Evolutionary conservation across 2,113 vertebrate genomes (phyloP).

Genomic region (Sterna hirundo): DNA sequence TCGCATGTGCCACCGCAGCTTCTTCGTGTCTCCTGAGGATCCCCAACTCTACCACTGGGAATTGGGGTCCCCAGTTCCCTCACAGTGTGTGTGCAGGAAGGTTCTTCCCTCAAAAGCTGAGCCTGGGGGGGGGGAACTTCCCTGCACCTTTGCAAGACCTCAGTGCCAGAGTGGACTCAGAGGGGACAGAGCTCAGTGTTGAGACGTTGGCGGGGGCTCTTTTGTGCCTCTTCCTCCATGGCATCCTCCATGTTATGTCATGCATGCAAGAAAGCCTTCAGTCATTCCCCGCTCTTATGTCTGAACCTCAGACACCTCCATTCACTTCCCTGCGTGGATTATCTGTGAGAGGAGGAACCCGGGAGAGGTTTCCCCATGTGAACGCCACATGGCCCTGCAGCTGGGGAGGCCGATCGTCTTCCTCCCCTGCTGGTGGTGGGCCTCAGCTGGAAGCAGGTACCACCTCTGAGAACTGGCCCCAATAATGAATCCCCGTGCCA

Average conservation of each 20-base stretch:
- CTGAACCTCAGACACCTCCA: accelerated
- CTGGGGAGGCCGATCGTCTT: neutral
- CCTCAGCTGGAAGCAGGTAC: neutral
- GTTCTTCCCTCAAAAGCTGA: accelerated
- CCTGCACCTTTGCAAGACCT: neutral
- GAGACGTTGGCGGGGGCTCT: neutral
- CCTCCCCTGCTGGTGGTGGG: neutral
- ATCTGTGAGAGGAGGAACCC: neutral
- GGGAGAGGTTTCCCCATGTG: neutral
- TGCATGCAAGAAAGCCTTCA: accelerated
- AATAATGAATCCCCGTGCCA: neutral
- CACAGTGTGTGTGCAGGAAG: accelerated
- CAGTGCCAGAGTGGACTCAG: neutral
- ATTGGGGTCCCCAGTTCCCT: neutral
- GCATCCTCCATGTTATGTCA: neutral
- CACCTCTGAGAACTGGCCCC: neutral
- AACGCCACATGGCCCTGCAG: neutral
- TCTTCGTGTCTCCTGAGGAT: neutral
- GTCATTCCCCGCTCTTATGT: neutral
- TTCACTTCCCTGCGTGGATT: neutral
- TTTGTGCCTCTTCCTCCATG: accelerated
- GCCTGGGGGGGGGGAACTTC: neutral
- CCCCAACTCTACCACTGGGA: neutral
- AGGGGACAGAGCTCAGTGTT: neutral
- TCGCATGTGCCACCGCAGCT: neutral